Conservation (phyloP, 2,888 invertebrate genomes). For the Dilophus febrilis region DNA sequence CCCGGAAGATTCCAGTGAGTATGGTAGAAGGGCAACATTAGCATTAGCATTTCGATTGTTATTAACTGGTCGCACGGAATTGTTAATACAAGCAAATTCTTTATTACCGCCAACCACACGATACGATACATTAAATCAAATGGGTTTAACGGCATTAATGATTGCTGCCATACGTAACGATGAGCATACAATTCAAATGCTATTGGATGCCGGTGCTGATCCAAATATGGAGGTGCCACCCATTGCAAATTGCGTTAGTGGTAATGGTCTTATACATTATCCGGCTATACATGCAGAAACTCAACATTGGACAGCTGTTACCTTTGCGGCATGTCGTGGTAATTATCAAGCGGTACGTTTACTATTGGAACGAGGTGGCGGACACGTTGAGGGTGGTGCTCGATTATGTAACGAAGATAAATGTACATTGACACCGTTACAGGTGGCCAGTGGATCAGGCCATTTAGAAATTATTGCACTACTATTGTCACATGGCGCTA, state of each 20-base stretch:
- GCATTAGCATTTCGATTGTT: constrained; percentile 68
- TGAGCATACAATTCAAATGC: constrained; percentile 52
- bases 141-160: constrained; percentile 71
- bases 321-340: constrained; percentile 50
- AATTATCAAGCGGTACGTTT: constrained; percentile 45
- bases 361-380: constrained; percentile 64
- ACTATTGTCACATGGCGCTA: constrained; percentile 67
- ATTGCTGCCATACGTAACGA: constrained; percentile 65
- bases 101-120: constrained; percentile 51
- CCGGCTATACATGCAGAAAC: constrained; percentile 46
- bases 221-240: constrained; percentile 62
- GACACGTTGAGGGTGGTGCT: constrained; percentile 73
- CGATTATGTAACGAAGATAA: constrained; percentile 59
- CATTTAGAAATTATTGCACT: constrained; percentile 64
- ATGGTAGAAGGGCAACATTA: constrained; percentile 46
- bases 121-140: constrained; percentile 60
- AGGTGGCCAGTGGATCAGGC: constrained; percentile 70
- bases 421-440: constrained; percentile 73
- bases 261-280: constrained; percentile 22
- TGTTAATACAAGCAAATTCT: constrained; percentile 59
- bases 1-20: constrained; percentile 22
- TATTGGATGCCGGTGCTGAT: constrained; percentile 67
- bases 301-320: constrained; percentile 76
- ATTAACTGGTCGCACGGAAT: constrained; percentile 59
- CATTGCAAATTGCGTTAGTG: constrained; percentile 13